A percentile compares a stretch with the other conserved stretches of the same genome.
Conservation (phyloP, 1,140 invertebrate species). For the Yoshiicerus persimilis region DNA sequence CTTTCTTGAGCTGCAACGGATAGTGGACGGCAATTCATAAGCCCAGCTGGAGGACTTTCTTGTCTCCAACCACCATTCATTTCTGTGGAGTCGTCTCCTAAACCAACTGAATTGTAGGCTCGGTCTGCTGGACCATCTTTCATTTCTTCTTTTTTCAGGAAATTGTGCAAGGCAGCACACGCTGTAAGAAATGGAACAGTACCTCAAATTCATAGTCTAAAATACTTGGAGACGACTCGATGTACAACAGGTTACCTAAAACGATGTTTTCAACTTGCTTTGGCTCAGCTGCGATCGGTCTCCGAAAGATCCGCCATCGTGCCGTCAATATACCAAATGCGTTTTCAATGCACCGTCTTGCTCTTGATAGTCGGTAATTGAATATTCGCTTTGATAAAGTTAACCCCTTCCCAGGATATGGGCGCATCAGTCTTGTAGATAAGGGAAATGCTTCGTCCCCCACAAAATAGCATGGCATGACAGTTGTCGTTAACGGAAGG, state of each 20-base stretch:
- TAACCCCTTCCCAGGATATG: constrained; percentile 50
- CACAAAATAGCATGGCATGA: constrained; percentile 50
- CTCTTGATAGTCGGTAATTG: constrained; percentile 54
- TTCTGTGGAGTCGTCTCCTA: neutral
- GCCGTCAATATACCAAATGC: constrained; percentile 58
- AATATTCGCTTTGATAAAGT: constrained; percentile 49
- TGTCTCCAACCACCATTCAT: neutral
- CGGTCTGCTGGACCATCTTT: neutral
- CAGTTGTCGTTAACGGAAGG: neutral
- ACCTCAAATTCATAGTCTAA: neutral
- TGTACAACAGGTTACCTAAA: neutral
- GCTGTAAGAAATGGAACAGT: neutral
- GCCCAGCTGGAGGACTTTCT: neutral
- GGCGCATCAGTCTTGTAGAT: constrained; percentile 52
- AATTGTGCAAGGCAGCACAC: constrained; percentile 23
- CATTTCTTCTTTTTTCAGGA: constrained; percentile 4
- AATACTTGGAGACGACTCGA: neutral
- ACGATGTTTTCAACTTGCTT: constrained; percentile 4
- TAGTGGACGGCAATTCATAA: neutral
- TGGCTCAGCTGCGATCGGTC: constrained; percentile 26
- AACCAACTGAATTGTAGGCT: neutral
- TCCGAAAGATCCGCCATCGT: constrained; percentile 50
- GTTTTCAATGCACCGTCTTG: constrained; percentile 57
- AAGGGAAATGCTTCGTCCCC: constrained; percentile 54
- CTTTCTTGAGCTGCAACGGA: neutral